Evolutionary conservation across 2,888 invertebrate species (phyloP).

Genomic region (Epicampocera succincta): DNA sequence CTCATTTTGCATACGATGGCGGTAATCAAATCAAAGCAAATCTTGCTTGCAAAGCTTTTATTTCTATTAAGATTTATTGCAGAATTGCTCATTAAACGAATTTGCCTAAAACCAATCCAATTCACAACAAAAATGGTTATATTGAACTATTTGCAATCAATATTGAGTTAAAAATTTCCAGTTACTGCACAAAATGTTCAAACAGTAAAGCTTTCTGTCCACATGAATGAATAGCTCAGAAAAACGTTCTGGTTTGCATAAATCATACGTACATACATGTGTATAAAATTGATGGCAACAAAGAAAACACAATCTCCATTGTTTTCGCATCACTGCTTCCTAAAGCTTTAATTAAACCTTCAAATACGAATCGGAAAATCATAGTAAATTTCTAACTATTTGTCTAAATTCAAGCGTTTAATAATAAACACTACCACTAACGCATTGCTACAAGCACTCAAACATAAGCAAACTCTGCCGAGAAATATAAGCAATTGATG

Average conservation of each 20-base stretch:
- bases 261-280: neutral
- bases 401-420: constrained; percentile 45
- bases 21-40: no score
- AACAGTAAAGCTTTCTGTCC: constrained; percentile 6
- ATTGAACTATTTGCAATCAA: neutral
- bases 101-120: no score
- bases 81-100: no score
- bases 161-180: neutral
- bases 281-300: constrained; percentile 1
- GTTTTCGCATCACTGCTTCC: constrained; percentile 43
- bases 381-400: constrained; percentile 47
- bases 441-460: neutral
- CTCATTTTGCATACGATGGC: no score
- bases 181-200: neutral
- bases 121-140: neutral
- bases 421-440: constrained; percentile 27
- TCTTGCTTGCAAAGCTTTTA: no score
- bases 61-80: no score
- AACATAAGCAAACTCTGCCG: constrained; percentile 2
- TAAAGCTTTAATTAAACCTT: constrained; percentile 63
- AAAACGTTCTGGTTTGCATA: neutral
- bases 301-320: constrained; percentile 47
- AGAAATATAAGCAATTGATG: constrained; percentile 40
- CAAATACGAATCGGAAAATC: constrained; percentile 50
- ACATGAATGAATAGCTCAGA: constrained; percentile 28